Percentiles rank a stretch among this genome's conserved stretches.
These are phyloP conservation scores for Sula dactylatra DNA, from an alignment of 2,113 vertebrate genomes.

Conservation along the genomic window DNA sequence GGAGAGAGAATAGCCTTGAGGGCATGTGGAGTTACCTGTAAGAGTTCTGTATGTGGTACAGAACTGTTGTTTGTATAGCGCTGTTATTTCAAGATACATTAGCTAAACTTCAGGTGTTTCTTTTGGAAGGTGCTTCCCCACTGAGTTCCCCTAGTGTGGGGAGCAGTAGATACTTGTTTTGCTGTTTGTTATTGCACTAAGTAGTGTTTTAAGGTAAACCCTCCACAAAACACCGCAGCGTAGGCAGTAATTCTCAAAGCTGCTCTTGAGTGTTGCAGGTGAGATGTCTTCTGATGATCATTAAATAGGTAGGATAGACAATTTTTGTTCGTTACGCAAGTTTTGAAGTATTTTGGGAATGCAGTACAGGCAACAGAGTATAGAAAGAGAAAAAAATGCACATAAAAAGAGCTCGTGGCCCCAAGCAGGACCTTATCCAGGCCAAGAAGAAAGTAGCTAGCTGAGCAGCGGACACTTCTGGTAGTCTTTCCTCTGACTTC, in stretches of 20 bases:
- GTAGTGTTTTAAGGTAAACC: not conserved
- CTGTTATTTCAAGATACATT: not conserved
- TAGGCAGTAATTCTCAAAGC: not conserved
- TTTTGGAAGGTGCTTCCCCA: conserved; percentile 11
- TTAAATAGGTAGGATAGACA: not conserved
- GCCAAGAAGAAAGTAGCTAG: not conserved
- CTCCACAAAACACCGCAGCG: not conserved
- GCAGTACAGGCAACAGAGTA: not conserved
- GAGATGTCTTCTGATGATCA: not conserved
- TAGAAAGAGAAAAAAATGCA: not conserved
- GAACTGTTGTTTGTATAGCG: not conserved
- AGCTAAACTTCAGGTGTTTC: not conserved
- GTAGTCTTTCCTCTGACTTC: not conserved
- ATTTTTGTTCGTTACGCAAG: not conserved
- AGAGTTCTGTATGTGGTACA: not conserved
- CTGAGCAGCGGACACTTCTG: not conserved
- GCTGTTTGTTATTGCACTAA: not conserved
- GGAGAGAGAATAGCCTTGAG: not conserved
- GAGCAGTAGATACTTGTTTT: not conserved
- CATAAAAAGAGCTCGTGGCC: not conserved
- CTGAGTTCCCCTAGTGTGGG: not conserved
- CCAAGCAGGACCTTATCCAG: not conserved
- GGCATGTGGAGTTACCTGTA: not conserved
- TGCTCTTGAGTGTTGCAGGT: not conserved
- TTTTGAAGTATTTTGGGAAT: not conserved